phyloP scores from a whole-genome alignment of 2,888 invertebrate genomes.

The Ormyrus nitidulus region DNA sequence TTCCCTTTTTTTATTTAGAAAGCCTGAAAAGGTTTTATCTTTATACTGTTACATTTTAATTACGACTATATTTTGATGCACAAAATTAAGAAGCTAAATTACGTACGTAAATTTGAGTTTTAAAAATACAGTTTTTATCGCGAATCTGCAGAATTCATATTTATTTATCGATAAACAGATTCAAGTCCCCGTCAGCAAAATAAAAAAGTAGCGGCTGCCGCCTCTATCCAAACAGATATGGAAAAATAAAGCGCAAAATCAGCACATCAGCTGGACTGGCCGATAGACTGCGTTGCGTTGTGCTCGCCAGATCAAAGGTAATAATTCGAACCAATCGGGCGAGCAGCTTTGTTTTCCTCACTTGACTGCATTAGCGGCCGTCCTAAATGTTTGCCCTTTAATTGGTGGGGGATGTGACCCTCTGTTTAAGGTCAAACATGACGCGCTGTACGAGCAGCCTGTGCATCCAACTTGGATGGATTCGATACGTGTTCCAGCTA shows the following conservation, averaged over 20 bases:
- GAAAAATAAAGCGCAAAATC: background rate
- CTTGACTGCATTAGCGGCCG: conserved; percentile 53
- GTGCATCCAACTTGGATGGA: conserved; percentile 20
- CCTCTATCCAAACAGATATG: background rate
- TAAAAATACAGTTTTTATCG: no score
- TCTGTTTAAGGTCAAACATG: conserved; percentile 57
- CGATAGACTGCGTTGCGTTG: conserved; percentile 16
- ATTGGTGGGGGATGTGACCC: conserved; percentile 50
- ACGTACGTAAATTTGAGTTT: no score
- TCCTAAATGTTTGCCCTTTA: conserved; percentile 50
- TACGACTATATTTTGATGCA: no score
- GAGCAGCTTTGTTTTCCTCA: conserved; percentile 51
- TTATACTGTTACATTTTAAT: no score
- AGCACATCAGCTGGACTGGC: background rate
- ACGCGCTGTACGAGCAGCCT: conserved; percentile 26
- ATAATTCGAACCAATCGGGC: conserved; percentile 44
- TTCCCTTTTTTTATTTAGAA: no score
- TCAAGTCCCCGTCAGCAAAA: no score
- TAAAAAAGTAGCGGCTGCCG: no score
- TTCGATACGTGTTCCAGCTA: conserved; percentile 17
- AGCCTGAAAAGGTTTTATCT: no score
- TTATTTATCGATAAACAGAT: no score
- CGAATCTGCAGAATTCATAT: no score
- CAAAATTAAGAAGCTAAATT: no score
- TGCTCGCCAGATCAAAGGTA: conserved; percentile 49